Conservation (phyloP, 2,113 vertebrate species). For the Heptranchias perlo region DNA sequence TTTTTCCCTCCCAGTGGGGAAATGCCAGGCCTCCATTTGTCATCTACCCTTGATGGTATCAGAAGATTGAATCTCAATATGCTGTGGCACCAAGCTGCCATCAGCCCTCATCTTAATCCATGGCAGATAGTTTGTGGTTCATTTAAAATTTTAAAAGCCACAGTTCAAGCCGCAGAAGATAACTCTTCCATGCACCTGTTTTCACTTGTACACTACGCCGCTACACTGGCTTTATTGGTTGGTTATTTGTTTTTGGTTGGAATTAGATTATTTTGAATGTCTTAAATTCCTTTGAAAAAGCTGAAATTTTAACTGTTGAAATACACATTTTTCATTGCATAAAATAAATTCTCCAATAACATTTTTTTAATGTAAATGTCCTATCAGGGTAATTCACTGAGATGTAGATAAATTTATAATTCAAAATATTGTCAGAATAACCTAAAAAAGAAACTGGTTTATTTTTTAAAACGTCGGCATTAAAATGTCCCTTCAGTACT, state of each 20-base stretch:
- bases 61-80: not conserved
- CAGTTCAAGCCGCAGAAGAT: not conserved
- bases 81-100: not conserved
- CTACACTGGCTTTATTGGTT: too few relatives aligned
- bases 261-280: not conserved
- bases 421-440: not conserved
- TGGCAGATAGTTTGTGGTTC: not conserved
- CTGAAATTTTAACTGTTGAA: not conserved
- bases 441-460: not conserved
- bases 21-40: not conserved
- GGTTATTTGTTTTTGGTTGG: not conserved
- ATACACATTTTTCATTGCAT: not conserved
- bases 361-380: not conserved
- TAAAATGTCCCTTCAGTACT: not conserved
- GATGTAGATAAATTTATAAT: not conserved
- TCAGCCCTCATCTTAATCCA: not conserved
- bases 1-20: not conserved
- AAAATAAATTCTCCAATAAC: not conserved
- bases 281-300: not conserved
- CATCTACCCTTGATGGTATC: not conserved
- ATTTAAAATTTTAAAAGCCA: not conserved
- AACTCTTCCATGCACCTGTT: too few relatives aligned
- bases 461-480: not conserved
- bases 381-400: not conserved
- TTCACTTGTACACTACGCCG: not conserved